A percentile compares a stretch with the other conserved stretches of the same genome.
phyloP scores from a whole-genome alignment of 53 echinoderm and acorn worm genomes.

The Crossaster papposus region DNA sequence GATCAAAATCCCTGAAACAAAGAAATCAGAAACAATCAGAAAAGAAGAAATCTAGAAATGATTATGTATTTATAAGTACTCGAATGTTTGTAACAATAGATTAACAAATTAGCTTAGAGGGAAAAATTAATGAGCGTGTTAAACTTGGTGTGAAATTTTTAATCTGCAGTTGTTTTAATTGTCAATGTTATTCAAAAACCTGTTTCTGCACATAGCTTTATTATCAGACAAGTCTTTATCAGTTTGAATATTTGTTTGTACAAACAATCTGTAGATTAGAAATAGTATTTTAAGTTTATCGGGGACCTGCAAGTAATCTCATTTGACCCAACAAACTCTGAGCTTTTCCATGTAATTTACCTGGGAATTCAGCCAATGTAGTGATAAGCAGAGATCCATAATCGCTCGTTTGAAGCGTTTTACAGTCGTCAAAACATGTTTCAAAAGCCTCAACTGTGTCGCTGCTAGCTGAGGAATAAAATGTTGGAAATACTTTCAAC shows the following conservation, averaged over 20 bases:
- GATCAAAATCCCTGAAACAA: slow-evolving; percentile 70
- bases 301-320: too few relatives aligned
- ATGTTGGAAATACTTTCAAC: too few relatives aligned
- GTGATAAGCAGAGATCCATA: slow-evolving; percentile 69
- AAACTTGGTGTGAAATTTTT: not conserved
- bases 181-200: not conserved
- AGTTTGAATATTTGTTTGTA: too few relatives aligned
- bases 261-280: too few relatives aligned
- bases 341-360: slow-evolving; percentile 34
- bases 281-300: too few relatives aligned
- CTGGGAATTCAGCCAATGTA: slow-evolving; percentile 82
- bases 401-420: slow-evolving; percentile 59
- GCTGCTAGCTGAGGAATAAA: not conserved
- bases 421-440: slow-evolving; percentile 57
- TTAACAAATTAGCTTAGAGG: too few relatives aligned
- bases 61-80: not conserved
- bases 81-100: too few relatives aligned
- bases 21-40: not conserved
- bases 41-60: not conserved
- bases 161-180: not conserved
- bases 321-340: too few relatives aligned
- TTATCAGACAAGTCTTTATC: too few relatives aligned
- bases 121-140: too few relatives aligned
- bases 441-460: not conserved
- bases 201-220: too few relatives aligned